phyloP scores from a whole-genome alignment of 2,888 invertebrate genomes.

The Busseola fusca region DNA sequence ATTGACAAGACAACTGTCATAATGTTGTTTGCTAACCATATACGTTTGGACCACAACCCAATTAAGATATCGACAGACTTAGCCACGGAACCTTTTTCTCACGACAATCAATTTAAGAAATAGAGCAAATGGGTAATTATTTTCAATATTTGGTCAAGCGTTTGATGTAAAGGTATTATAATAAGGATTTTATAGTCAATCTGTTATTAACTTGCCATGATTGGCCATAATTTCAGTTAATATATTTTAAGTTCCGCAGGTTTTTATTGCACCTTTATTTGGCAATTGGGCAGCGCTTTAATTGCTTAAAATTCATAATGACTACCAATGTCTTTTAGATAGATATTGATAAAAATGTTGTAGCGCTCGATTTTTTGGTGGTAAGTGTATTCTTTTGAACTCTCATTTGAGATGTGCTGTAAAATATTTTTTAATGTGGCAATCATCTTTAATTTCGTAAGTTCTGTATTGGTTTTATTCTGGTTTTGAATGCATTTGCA shows the following conservation, averaged over 20 bases:
- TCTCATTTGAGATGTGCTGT: constrained; percentile 33
- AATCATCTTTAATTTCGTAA: constrained; percentile 27
- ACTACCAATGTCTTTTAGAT: neutral
- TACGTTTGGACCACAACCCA: constrained; percentile 4
- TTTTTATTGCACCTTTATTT: constrained; percentile 27
- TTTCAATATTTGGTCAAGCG: constrained; percentile 46
- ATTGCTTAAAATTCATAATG: constrained; percentile 15
- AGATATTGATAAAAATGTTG: constrained; percentile 9
- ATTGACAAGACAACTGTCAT: constrained; percentile 5
- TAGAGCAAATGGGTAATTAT: constrained; percentile 30
- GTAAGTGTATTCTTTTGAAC: constrained; percentile 15
- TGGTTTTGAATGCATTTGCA: constrained; percentile 13
- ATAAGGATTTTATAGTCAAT: constrained; percentile 29
- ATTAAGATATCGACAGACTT: constrained; percentile 9
- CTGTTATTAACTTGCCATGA: constrained; percentile 18
- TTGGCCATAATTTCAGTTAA: constrained; percentile 31
- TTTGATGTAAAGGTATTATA: constrained; percentile 14
- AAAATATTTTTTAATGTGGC: neutral
- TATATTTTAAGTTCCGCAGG: constrained; percentile 8
- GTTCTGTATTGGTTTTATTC: constrained; percentile 20
- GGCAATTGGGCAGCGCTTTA: constrained; percentile 12
- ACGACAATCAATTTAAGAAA: constrained; percentile 38
- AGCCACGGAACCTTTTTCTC: constrained; percentile 38
- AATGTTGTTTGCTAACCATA: constrained; percentile 22
- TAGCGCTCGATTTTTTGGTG: neutral